phyloP scores from a whole-genome alignment of 2,113 vertebrate species.

The Ctenodactylus gundi region DNA sequence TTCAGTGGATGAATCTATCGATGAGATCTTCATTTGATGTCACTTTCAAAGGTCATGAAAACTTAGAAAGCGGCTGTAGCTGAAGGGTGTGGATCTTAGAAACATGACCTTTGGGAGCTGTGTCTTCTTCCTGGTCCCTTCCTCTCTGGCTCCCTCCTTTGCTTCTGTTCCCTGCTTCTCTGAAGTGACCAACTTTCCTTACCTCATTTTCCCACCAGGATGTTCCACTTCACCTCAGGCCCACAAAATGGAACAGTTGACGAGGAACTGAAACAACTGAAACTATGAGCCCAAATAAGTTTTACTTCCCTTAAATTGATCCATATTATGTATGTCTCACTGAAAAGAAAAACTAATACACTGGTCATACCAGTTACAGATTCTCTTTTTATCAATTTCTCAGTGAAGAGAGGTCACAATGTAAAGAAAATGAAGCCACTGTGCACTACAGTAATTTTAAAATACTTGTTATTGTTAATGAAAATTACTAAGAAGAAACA shows the following conservation, averaged over 20 bases:
- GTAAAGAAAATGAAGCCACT: not conserved
- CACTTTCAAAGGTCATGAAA: not conserved
- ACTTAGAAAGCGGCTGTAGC: not conserved
- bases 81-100: not conserved
- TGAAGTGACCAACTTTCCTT: not conserved
- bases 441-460: not conserved
- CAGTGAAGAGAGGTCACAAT: not conserved
- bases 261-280: not conserved
- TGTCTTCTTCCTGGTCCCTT: not conserved
- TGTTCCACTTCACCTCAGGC: not conserved
- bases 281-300: not conserved
- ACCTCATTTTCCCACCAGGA: not conserved
- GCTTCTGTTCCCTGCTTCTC: not conserved
- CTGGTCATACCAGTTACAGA: not conserved
- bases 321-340: not conserved
- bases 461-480: not conserved
- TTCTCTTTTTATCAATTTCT: not conserved
- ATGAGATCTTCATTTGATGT: not conserved
- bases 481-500: not conserved
- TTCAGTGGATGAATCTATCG: not conserved
- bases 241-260: not conserved
- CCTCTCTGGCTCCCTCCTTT: not conserved
- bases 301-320: not conserved
- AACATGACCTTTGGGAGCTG: not conserved
- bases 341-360: not conserved